A percentile compares a stretch with the other conserved stretches of the same genome.
Conservation (phyloP, 2,113 vertebrate species). For the Seriola dumerili region DNA sequence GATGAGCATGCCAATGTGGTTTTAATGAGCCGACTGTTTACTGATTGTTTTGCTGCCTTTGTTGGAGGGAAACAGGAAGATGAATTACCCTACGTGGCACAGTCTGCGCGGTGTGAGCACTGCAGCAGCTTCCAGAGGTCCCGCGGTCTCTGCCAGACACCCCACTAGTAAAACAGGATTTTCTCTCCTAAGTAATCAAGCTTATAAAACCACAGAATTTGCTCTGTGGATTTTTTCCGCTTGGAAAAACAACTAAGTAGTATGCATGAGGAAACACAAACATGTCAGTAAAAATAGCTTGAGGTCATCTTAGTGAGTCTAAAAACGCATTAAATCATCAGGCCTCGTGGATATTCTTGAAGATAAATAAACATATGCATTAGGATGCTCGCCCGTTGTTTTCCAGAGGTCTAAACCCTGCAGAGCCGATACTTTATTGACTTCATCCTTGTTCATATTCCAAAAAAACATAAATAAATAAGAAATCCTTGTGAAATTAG, state of each 20-base stretch:
- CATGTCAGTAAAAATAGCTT: conserved; percentile 34
- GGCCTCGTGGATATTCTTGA: conserved; percentile 1
- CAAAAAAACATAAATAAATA: conserved; percentile 1
- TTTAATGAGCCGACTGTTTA: conserved; percentile 69
- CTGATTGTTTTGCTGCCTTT: conserved; percentile 47
- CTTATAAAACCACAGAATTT: conserved; percentile 46
- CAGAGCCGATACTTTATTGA: not conserved
- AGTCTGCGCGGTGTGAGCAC: conserved; percentile 25
- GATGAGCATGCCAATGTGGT: conserved; percentile 54
- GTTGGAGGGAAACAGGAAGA: conserved; percentile 29
- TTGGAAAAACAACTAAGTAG: conserved; percentile 62
- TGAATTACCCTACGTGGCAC: conserved; percentile 49
- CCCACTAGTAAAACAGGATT: conserved; percentile 61
- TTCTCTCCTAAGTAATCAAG: conserved; percentile 48
- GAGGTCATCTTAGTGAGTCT: conserved; percentile 35
- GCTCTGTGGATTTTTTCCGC: conserved; percentile 63
- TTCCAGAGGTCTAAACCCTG: not conserved
- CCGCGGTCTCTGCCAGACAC: conserved; percentile 44
- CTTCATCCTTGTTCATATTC: conserved; percentile 1
- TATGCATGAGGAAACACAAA: conserved; percentile 51
- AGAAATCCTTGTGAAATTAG: not conserved
- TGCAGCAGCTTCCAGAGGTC: conserved; percentile 30
- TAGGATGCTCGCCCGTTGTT: not conserved
- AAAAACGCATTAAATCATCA: conserved; percentile 27
- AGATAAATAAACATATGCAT: conserved; percentile 27